These are phyloP conservation scores for Turnix velox DNA, from an alignment of 2,113 vertebrate species.

Conservation along the genomic window DNA sequence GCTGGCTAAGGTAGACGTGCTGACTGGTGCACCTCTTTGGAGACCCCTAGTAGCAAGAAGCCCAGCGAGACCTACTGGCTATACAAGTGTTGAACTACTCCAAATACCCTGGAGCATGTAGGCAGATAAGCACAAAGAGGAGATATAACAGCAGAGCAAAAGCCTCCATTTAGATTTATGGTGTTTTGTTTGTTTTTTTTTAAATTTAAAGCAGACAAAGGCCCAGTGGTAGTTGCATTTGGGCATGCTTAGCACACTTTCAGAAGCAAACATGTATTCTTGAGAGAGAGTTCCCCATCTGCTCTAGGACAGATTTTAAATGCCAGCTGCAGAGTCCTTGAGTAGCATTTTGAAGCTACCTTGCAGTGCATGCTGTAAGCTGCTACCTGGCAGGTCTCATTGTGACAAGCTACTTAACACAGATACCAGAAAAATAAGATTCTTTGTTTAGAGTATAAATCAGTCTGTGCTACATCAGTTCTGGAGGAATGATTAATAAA, in stretches of 20 bases:
- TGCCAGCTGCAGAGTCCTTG: conserved; percentile 6
- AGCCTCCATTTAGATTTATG: not conserved
- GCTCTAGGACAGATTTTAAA: conserved; percentile 26
- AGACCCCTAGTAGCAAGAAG: not conserved
- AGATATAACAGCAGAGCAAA: not conserved
- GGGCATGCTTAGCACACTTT: conserved; percentile 4
- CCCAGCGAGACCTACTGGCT: no score
- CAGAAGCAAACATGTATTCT: not conserved
- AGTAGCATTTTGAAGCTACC: not conserved
- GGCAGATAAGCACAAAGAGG: not conserved
- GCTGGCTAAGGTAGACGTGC: not conserved
- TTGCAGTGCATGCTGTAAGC: not conserved
- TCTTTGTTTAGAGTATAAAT: not conserved
- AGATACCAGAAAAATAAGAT: not conserved
- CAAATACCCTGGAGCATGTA: not conserved
- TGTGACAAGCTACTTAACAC: not conserved
- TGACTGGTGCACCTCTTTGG: not conserved
- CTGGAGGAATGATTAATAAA: not conserved
- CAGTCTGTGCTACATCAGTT: not conserved
- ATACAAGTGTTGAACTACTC: not conserved
- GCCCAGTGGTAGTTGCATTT: not conserved
- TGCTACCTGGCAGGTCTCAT: not conserved
- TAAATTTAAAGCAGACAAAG: not conserved
- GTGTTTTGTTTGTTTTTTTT: not conserved
- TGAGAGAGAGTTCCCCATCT: conserved; percentile 49